phyloP scores from a whole-genome alignment of 2,113 vertebrate genomes.

The Crotalus horridus region DNA sequence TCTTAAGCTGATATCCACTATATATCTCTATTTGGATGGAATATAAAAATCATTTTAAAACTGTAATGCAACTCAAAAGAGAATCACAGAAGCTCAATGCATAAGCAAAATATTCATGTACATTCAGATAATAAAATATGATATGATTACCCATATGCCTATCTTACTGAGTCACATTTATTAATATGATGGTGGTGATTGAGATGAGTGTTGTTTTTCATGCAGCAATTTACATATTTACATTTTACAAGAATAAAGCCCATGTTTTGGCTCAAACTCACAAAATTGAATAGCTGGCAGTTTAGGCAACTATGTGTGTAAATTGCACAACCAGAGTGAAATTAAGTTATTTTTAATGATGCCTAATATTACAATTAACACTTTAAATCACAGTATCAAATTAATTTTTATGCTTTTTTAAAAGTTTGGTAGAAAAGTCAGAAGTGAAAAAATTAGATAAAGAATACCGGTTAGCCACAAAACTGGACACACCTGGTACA shows the following conservation, averaged over 20 bases:
- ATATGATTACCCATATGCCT: not conserved
- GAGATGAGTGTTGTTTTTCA: not conserved
- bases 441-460: slow-evolving; percentile 79
- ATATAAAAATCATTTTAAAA: not conserved
- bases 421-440: slow-evolving; percentile 78
- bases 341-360: slow-evolving; percentile 51
- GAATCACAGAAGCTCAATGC: not conserved
- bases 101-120: not conserved
- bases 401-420: slow-evolving; percentile 78
- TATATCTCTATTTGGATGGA: not conserved
- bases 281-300: slow-evolving; percentile 9
- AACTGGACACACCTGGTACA: slow-evolving; percentile 77
- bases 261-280: not conserved
- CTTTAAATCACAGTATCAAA: slow-evolving; percentile 71
- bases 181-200: not conserved
- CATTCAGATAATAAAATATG: not conserved
- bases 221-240: not conserved
- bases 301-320: slow-evolving; percentile 46
- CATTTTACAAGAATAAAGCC: slow-evolving; percentile 1
- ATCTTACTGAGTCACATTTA: not conserved
- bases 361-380: slow-evolving; percentile 73
- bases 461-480: slow-evolving; percentile 71
- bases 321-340: slow-evolving; percentile 63
- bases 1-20: not conserved
- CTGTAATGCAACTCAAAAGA: not conserved